Evolutionary conservation across 2,797 vertebrate genomes (phyloP).

Genomic region (Eulemur coronatus): DNA sequence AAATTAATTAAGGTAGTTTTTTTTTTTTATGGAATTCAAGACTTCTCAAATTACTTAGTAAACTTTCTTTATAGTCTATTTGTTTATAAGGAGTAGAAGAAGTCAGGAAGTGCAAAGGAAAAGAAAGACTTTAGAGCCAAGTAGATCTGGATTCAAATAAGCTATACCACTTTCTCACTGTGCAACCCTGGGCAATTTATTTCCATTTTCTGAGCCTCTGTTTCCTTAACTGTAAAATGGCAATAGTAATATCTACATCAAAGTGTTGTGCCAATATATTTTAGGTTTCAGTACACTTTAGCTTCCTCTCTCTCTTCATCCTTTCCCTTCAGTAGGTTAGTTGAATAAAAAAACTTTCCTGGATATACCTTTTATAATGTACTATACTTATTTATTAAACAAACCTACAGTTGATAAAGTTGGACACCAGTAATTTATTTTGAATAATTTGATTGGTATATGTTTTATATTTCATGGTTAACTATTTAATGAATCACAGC

Average conservation of each 20-base stretch:
- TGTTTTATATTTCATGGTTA: conserved; percentile 57
- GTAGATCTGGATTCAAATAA: neutral
- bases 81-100: neutral
- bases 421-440: conserved; percentile 57
- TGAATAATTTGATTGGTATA: conserved; percentile 46
- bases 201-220: neutral
- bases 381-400: conserved; percentile 56
- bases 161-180: neutral
- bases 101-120: neutral
- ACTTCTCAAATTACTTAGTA: neutral
- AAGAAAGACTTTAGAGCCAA: neutral
- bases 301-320: neutral
- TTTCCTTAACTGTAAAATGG: neutral
- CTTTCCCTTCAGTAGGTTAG: neutral
- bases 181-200: neutral
- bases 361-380: neutral
- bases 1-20: neutral
- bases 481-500: neutral
- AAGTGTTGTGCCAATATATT: neutral
- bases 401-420: conserved; percentile 9
- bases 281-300: neutral
- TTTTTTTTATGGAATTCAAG: neutral
- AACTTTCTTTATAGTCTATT: neutral
- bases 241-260: neutral
- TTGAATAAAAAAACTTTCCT: conserved; percentile 33